Evolutionary conservation across 2,888 invertebrate genomes (phyloP), one percentile per base, ranked within the genome.

Genomic region (Aspidapion aeneum): DNA sequence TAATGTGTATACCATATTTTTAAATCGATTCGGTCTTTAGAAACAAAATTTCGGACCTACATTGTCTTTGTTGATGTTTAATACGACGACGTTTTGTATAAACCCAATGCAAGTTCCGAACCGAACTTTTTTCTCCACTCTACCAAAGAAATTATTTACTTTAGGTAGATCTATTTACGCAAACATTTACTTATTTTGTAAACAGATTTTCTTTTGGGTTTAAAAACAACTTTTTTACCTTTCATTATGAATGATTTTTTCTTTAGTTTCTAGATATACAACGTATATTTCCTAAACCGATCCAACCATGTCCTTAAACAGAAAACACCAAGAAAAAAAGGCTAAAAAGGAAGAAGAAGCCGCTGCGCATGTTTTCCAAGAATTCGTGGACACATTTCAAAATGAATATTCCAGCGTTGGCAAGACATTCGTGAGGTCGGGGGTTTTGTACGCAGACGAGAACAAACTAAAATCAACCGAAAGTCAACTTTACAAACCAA

Each of bases 311-410:
- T 35, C 35, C 35, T n/a, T n/a, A n/a, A 35, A 12, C 12, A 35
- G 35, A 35, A 35, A 12, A 35, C 5, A 7, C 12, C 3, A 65
- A 55, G 70, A 71, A 58, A 58, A 63, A 21, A 75, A 72, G 66
- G 60, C 65, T 67, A 91, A 91, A 76, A 91, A 93, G 75, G 93
- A 94, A 74, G 91, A 93, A 74, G 91, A 91, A 80, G 94, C 91
- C 3, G 92, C 93, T 0, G 94, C 94, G 65, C 89, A 91, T 81
- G 93, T 91, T 0, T 97, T 95, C 79, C 92, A 96, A 83, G 96
- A 98, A 79, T 98, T 97, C 85, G 94, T 98, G 59, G 93, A 94
- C 69, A 94, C 96, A 1, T 98, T 98, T 80, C 94, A 96, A 84
- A 94, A 72, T 48, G 69, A 65, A 19, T 67, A 74, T 0, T 61